A percentile compares a stretch with the other conserved stretches of the same genome.
Conservation (phyloP, 2,888 invertebrate genomes). For the Idaea straminata region DNA sequence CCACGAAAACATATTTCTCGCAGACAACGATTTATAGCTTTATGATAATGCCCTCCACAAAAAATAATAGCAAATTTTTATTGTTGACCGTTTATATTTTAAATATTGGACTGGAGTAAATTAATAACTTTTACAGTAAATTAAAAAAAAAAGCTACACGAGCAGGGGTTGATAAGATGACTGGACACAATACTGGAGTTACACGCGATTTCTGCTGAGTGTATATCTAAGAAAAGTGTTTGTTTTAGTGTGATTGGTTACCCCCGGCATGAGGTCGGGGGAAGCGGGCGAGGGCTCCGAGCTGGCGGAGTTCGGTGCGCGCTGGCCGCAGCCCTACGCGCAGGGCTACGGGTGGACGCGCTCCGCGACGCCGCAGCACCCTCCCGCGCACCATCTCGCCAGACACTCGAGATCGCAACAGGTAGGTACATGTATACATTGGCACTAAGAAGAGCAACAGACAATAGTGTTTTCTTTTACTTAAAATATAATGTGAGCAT, state of each 20-base stretch:
- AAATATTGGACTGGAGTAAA: background rate
- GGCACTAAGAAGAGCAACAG: slow-evolving; percentile 9
- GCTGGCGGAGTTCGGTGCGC: slow-evolving; percentile 77
- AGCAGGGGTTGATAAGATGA: no score
- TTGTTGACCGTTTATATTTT: background rate
- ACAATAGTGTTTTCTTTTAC: background rate
- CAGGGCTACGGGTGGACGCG: slow-evolving; percentile 79
- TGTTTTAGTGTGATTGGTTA: slow-evolving; percentile 53
- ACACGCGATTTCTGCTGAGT: background rate
- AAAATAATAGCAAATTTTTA: background rate
- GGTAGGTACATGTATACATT: slow-evolving; percentile 37
- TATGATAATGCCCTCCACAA: slow-evolving; percentile 10
- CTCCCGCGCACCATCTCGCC: slow-evolving; percentile 74
- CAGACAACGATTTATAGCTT: slow-evolving; percentile 7
- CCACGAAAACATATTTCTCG: slow-evolving; percentile 14
- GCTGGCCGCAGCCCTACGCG: slow-evolving; percentile 80
- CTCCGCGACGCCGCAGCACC: slow-evolving; percentile 77
- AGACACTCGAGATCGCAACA: slow-evolving; percentile 76
- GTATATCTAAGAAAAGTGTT: slow-evolving; percentile 13
- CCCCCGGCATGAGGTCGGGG: slow-evolving; percentile 82
- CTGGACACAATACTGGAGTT: no score
- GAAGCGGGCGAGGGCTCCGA: slow-evolving; percentile 79
- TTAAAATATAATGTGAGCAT: background rate
- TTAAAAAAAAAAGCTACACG: no score
- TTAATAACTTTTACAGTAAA: background rate